Evolutionary conservation across 2,113 vertebrate genomes (phyloP).

Genomic region (Barnardius zonarius): DNA sequence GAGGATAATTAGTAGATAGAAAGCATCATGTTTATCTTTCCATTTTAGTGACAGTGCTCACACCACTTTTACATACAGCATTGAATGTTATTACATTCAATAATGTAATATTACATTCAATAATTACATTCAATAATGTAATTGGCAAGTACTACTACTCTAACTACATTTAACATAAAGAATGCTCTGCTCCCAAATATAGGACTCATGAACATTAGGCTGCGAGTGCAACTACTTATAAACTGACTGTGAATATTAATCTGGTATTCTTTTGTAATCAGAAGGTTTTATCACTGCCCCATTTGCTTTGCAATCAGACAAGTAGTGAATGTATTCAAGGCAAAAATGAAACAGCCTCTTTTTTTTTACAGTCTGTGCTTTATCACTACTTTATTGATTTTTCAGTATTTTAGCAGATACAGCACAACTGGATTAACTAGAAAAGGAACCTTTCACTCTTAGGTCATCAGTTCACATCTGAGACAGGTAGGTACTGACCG

Average conservation of each 20-base stretch:
- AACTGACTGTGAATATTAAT: neutral
- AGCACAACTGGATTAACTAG: constrained; percentile 37
- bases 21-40: neutral
- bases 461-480: neutral
- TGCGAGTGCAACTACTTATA: neutral
- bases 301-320: neutral
- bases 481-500: constrained; percentile 15
- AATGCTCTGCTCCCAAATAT: neutral
- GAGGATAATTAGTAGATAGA: neutral
- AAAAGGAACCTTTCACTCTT: constrained; percentile 34
- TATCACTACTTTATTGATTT: constrained; percentile 23
- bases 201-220: neutral
- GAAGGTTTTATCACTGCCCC: neutral
- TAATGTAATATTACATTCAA: too few relatives aligned
- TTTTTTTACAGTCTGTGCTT: neutral
- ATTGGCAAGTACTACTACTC: neutral
- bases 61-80: neutral
- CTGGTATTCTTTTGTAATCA: neutral
- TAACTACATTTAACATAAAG: neutral
- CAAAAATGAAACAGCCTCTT: neutral
- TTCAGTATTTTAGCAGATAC: constrained; percentile 27
- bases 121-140: too few relatives aligned
- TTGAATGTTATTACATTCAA: too few relatives aligned
- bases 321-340: neutral
- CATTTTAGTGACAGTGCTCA: neutral